Conservation (phyloP, 2,113 vertebrate species). For the Oophaga pumilio region DNA sequence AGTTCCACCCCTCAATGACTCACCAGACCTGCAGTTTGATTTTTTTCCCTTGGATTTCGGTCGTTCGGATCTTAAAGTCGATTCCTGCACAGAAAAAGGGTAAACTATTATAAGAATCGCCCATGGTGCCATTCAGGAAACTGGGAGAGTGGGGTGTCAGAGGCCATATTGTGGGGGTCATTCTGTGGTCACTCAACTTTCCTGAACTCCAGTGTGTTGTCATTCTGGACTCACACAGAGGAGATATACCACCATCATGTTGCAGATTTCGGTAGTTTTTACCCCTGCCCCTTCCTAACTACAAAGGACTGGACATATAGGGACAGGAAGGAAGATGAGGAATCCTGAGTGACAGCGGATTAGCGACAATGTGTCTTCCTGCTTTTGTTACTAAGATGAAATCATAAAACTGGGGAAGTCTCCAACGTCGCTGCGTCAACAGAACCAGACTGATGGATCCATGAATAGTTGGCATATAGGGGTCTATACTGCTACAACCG, state of each 20-base stretch:
- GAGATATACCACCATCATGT: not conserved
- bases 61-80: conserved; percentile 93
- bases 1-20: conserved; percentile 55
- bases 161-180: no score
- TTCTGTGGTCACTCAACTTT: no score
- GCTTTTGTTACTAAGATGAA: conserved; percentile 5
- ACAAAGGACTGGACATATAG: no score
- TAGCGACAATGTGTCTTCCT: not conserved
- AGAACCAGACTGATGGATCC: not conserved
- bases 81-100: conserved; percentile 74
- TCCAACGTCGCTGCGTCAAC: not conserved
- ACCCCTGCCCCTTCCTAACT: not conserved
- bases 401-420: not conserved
- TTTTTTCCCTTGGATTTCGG: conserved; percentile 91
- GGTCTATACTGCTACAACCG: no score
- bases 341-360: not conserved
- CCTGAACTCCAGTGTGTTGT: no score
- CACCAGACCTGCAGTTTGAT: conserved; percentile 96
- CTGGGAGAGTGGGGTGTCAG: not conserved
- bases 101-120: not conserved
- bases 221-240: no score
- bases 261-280: not conserved
- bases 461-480: no score
- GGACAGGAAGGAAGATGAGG: conserved; percentile 17
- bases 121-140: not conserved